A percentile compares a stretch with the other conserved stretches of the same genome.
Conservation (phyloP, 2,888 invertebrate genomes). For the Teleiodes luculella region DNA sequence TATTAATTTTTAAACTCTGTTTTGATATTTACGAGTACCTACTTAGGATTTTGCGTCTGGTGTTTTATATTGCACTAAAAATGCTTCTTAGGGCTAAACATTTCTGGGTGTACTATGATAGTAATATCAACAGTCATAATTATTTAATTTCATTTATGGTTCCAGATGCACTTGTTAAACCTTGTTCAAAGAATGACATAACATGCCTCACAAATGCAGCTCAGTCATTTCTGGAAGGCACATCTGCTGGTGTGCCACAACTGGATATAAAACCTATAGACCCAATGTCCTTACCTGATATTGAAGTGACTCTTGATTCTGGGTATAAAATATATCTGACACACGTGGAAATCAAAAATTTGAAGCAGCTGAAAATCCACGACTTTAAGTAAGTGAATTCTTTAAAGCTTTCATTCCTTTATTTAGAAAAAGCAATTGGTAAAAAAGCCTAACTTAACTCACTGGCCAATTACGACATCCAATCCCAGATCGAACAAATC, state of each 20-base stretch:
- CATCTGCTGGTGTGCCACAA: conserved; percentile 45
- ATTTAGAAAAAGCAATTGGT: too few relatives aligned
- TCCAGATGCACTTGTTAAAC: conserved; percentile 20
- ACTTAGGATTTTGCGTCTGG: too few relatives aligned
- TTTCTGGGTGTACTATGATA: too few relatives aligned
- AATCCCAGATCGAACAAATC: too few relatives aligned
- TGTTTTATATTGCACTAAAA: too few relatives aligned
- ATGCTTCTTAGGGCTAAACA: too few relatives aligned
- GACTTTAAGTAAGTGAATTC: conserved; percentile 50
- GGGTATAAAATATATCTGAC: conserved; percentile 36
- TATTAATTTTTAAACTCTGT: too few relatives aligned
- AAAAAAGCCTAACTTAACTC: too few relatives aligned
- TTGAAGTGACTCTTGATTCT: not conserved
- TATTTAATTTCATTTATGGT: not conserved
- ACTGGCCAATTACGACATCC: too few relatives aligned
- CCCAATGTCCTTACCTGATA: conserved; percentile 43
- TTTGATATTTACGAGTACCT: too few relatives aligned
- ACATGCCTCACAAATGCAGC: conserved; percentile 54
- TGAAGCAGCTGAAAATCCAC: conserved; percentile 49
- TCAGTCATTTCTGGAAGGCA: conserved; percentile 49
- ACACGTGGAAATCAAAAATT: conserved; percentile 51
- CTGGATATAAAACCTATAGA: conserved; percentile 50
- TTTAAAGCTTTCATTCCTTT: too few relatives aligned
- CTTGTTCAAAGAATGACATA: conserved; percentile 52
- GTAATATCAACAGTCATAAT: too few relatives aligned